These are phyloP conservation scores for Pangasius sanitwongsei DNA, from an alignment of 2,797 vertebrate genomes.

Conservation along the genomic window DNA sequence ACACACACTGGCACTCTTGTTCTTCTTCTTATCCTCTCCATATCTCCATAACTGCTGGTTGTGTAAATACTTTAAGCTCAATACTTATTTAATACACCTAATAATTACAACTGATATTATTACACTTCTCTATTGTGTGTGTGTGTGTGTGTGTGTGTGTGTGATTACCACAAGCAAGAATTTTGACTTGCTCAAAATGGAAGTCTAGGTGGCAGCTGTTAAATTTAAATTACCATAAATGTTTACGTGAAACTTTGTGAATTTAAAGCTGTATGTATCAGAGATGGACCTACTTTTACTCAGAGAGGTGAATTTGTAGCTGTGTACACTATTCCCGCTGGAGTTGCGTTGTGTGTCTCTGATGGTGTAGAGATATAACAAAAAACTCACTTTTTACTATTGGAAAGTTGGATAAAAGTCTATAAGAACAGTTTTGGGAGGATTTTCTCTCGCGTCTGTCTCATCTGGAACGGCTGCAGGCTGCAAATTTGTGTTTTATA, in stretches of 20 bases:
- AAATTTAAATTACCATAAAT: neutral
- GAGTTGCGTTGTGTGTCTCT: neutral
- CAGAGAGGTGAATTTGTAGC: too few relatives aligned
- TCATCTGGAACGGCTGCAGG: neutral
- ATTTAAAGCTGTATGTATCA: neutral
- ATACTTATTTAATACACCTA: neutral
- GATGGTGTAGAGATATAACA: neutral
- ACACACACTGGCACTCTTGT: conserved; percentile 27
- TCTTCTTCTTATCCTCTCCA: conserved; percentile 36
- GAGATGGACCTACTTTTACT: neutral
- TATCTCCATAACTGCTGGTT: neutral
- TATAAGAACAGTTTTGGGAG: neutral
- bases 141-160: neutral
- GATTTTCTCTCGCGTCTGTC: neutral
- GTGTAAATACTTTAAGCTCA: neutral
- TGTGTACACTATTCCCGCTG: too few relatives aligned
- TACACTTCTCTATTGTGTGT: neutral
- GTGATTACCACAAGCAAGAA: neutral
- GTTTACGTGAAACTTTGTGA: neutral
- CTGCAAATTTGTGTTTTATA: neutral
- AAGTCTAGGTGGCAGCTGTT: too few relatives aligned
- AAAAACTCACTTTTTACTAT: neutral
- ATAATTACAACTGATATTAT: conserved; percentile 1
- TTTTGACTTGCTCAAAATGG: too few relatives aligned
- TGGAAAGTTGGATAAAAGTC: too few relatives aligned